Evolutionary conservation across 2,888 invertebrate species (phyloP), one percentile per base, ranked within the genome.

Genomic region (Leptinotarsa peninsularis): DNA sequence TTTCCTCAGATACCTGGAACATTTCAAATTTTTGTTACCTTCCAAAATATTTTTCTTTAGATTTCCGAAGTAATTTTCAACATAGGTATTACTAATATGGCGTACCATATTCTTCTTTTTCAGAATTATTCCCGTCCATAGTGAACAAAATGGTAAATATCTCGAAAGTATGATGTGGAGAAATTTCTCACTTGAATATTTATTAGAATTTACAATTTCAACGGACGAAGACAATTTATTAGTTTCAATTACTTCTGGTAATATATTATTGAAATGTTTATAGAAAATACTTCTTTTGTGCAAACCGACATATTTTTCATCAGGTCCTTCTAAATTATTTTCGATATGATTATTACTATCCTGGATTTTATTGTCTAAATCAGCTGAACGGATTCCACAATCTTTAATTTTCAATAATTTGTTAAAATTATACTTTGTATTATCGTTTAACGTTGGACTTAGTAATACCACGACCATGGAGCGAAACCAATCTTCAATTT

Each of bases 31-130:
- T 52, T 52, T 75, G 15, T 69, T n/a, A 17, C 70, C 10, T 7
- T 43, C 63, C 18, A 73, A 50, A n/a, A 69, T 73, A 58, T 70
- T 70, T 10, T 70, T 70, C 18, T 73, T 23, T 7, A 63, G n/a
- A 58, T 72, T 58, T 17, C 67, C 43, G 18, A 58, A 70, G 21
- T 33, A 43, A 66, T 76, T 76, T 73, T 76, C 73, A 4, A 73
- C 72, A 21, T 60, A 54, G 4, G 63, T 49, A 68, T 75, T 75
- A 63, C 75, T 73, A 50, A 54, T n/a, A n/a, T 54, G 54, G n/a
- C n/a, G n/a, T 23, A 23, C 63, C 13, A 23, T 21, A 5, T 23
- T 17, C 17, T 23, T 43, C 21, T 49, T 70, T 43, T 13, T 69
- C 33, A 21, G 43, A 18, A 56, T 71, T 43, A 71, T 21, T 72